Evolutionary conservation across 2,113 vertebrate genomes (phyloP).

Genomic region (Himantopus leucocephalus): DNA sequence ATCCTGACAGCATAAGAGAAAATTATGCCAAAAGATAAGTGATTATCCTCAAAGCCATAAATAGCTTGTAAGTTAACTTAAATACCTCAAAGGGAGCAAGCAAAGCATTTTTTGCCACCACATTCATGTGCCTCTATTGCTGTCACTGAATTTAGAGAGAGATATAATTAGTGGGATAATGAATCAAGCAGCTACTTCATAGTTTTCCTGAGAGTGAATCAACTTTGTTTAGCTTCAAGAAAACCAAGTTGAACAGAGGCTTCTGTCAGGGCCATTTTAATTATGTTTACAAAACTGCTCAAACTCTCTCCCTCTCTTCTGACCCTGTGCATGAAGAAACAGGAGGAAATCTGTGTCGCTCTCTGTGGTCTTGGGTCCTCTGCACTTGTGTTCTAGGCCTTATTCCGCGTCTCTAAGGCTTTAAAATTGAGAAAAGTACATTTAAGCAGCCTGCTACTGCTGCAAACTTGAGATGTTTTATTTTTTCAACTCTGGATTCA

Average conservation of each 20-base stretch:
- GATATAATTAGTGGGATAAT: background rate
- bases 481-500: background rate
- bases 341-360: background rate
- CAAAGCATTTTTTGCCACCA: background rate
- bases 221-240: background rate
- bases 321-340: background rate
- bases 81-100: background rate
- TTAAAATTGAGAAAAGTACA: background rate
- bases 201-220: background rate
- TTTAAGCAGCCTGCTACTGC: background rate
- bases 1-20: background rate
- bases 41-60: background rate
- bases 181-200: background rate
- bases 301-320: background rate
- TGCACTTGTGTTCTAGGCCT: background rate
- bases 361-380: background rate
- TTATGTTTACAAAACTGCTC: background rate
- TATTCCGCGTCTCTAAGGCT: background rate
- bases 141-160: background rate
- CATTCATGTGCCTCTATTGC: background rate
- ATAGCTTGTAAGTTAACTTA: background rate
- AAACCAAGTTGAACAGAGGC: background rate
- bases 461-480: background rate
- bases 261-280: background rate
- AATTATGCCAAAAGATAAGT: background rate